Evolutionary conservation across 1,140 invertebrate genomes (phyloP).

Genomic region (Centruroides sculpturatus): DNA sequence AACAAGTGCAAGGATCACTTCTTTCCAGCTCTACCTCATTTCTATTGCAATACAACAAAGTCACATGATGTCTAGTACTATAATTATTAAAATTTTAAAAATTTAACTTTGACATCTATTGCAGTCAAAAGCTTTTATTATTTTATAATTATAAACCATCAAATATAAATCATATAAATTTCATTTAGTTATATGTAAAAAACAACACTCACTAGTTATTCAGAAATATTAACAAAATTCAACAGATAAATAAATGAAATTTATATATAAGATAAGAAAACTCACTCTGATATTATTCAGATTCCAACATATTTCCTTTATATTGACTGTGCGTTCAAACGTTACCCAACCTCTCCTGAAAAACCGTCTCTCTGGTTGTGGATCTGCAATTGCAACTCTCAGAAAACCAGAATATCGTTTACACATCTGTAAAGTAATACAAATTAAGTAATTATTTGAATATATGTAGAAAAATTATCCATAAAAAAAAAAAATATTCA

Average conservation of each 20-base stretch:
- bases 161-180: no score
- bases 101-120: no score
- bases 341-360: constrained; percentile 96
- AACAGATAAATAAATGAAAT: background rate
- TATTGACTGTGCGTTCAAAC: constrained; percentile 90
- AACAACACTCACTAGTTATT: background rate
- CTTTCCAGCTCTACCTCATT: no score
- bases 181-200: no score
- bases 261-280: constrained; percentile 2
- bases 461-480: background rate
- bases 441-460: background rate
- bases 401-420: constrained; percentile 88
- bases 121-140: no score
- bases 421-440: constrained; percentile 52
- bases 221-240: background rate
- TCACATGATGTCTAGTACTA: no score
- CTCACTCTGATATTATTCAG: constrained; percentile 82
- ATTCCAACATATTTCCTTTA: constrained; percentile 99
- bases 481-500: constrained; percentile 32
- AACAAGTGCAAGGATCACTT: no score
- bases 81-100: no score
- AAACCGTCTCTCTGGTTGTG: constrained; percentile 86
- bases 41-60: no score
- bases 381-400: constrained; percentile 92
- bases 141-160: no score